Evolutionary conservation across 2,888 invertebrate genomes (phyloP).

Genomic region (Molorchus minor): DNA sequence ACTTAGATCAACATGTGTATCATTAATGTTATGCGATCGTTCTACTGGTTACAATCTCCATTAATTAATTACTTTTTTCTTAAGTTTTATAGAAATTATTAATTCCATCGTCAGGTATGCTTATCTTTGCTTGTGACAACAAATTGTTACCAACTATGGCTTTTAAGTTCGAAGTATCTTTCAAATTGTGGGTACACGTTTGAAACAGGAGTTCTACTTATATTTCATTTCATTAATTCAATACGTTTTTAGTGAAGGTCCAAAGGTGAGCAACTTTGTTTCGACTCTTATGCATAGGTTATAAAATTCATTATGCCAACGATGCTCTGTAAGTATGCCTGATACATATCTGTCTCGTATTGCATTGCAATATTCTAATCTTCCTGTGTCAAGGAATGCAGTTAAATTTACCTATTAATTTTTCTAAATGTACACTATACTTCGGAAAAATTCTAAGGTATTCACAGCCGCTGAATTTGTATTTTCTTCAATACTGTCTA

Average conservation of each 20-base stretch:
- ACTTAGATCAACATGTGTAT: slow-evolving; percentile 1
- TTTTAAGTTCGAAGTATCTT: slow-evolving; percentile 18
- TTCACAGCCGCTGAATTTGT: slow-evolving; percentile 7
- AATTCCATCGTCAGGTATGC: slow-evolving; percentile 28
- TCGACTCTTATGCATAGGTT: slow-evolving; percentile 24
- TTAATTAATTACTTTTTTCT: slow-evolving; percentile 29
- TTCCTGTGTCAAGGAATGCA: slow-evolving; percentile 39
- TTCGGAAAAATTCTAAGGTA: slow-evolving; percentile 18
- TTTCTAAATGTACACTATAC: slow-evolving; percentile 23
- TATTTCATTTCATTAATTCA: slow-evolving; percentile 31
- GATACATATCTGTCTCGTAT: slow-evolving; percentile 35
- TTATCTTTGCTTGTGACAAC: slow-evolving; percentile 30
- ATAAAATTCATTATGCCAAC: slow-evolving; percentile 14
- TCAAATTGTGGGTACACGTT: slow-evolving; percentile 34
- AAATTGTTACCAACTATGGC: slow-evolving; percentile 34
- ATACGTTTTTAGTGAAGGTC: slow-evolving; percentile 26
- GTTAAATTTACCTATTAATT: slow-evolving; percentile 13
- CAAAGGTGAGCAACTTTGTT: slow-evolving; percentile 31
- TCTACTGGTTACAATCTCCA: too few relatives aligned
- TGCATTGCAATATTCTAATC: slow-evolving; percentile 29
- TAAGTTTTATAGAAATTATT: slow-evolving; percentile 24
- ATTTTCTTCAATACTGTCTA: neutral
- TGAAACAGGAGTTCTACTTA: slow-evolving; percentile 27
- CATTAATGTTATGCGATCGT: too few relatives aligned
- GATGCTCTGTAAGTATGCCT: slow-evolving; percentile 21